Evolutionary conservation across 2,888 invertebrate species (phyloP).

Genomic region (Sylvicola cinctus): DNA sequence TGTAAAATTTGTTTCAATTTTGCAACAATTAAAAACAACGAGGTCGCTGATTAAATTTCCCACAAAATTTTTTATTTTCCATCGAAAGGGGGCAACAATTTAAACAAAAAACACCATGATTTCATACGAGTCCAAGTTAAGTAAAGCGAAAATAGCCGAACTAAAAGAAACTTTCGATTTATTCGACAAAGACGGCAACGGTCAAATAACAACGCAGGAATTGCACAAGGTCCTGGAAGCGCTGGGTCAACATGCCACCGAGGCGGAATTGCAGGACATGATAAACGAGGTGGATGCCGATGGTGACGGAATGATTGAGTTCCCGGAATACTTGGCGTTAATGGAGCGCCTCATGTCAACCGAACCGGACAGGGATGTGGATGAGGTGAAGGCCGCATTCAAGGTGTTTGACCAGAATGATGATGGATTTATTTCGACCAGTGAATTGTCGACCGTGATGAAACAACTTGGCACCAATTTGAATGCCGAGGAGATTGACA

Average conservation of each 20-base stretch:
- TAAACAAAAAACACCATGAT: too few species aligned
- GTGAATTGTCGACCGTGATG: conserved; percentile 91
- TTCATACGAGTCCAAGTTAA: background rate
- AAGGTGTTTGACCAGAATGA: conserved; percentile 94
- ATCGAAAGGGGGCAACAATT: too few species aligned
- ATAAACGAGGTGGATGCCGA: conserved; percentile 95
- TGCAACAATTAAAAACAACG: too few species aligned
- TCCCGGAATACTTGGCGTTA: conserved; percentile 95
- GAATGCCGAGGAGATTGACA: conserved; percentile 90
- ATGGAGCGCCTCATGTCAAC: conserved; percentile 97
- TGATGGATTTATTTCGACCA: conserved; percentile 89
- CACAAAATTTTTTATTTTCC: too few species aligned
- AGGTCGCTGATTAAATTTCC: too few species aligned
- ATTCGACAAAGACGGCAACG: conserved; percentile 93
- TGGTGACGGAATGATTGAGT: conserved; percentile 92
- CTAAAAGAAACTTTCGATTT: conserved; percentile 70
- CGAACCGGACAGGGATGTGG: conserved; percentile 89
- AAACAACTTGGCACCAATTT: conserved; percentile 93
- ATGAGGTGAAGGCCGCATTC: conserved; percentile 91
- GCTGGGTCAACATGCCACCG: conserved; percentile 88
- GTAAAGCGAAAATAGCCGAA: background rate
- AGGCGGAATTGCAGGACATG: conserved; percentile 92
- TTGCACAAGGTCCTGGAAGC: conserved; percentile 89
- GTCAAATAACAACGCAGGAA: conserved; percentile 91
- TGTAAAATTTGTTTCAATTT: too few species aligned